Base-by-base conservation (phyloP, 2,797 vertebrate species). In the Darevskia mixta region DNA sequence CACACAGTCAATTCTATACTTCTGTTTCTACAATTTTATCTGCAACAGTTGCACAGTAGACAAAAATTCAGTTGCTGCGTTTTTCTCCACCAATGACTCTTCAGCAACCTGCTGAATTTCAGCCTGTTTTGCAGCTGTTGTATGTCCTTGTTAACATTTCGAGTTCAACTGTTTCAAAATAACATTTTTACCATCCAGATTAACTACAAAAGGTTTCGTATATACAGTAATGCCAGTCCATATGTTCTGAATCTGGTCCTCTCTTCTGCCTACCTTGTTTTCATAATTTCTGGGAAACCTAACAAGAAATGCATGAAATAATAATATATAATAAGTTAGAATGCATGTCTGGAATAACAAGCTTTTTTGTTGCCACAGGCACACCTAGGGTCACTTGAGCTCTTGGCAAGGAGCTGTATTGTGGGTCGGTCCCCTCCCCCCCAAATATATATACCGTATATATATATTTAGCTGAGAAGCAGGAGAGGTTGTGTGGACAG, bases 321-420 rank as follows among this genome's bases (percentile, higher is more conserved):
- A 89, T 61, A 66, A 94, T 69, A 91, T 49, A 78, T 55, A 76
- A 84, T 75, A 90, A 35, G 7, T 20, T 23, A 82, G 88, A 23
- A 32, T 0, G 23, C 2, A 43, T 71, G 20, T 11, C 69, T 83
- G 29, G 35, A 86, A 79, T 61, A 41, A 86, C 45, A 49, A 75
- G 20, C 49, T 83, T 58, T 79, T 82, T 49, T 49, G 49, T 49
- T 49, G 11, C 49, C 49, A 49, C 49, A 49, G 49, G 49, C 49
- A 49, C 49, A 49, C 49, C 49, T 49, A 49, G 49, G 49, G 49
- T 49, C 49, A 4, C 3, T 49, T 49, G 49, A 49, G 13, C 13
- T 49, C 45, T 49, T 13, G 45, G 10, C 11, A 49, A 49, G 45
- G 45, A 49, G 45, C 45, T 49, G 45, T 49, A 49, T 13, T 49